Evolutionary conservation across 2,888 invertebrate species (phyloP).

Genomic region (Anaspis maculata): DNA sequence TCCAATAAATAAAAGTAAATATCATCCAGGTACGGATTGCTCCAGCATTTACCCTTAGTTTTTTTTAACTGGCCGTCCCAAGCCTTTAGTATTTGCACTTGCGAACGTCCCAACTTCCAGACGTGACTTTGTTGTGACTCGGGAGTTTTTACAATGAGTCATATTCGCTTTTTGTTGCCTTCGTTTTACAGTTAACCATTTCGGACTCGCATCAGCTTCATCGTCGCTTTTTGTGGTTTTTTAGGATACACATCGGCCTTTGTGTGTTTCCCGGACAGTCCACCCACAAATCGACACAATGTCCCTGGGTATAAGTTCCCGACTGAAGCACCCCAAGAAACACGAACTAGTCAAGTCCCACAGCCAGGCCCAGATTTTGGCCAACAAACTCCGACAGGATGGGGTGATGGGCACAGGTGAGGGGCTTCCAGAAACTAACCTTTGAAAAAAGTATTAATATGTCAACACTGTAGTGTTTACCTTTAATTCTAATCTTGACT

Average conservation of each 20-base stretch:
- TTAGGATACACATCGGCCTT: no score
- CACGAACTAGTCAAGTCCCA: constrained; percentile 39
- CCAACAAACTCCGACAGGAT: constrained; percentile 40
- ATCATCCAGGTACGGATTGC: neutral
- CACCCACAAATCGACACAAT: constrained; percentile 16
- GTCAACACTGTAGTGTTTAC: no score
- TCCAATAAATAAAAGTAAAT: constrained; percentile 14
- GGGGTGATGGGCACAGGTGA: constrained; percentile 40
- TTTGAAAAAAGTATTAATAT: no score
- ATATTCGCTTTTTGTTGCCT: constrained; percentile 21
- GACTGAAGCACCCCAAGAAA: constrained; percentile 38
- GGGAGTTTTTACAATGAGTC: constrained; percentile 28
- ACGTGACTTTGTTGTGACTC: neutral
- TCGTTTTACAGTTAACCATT: constrained; percentile 6
- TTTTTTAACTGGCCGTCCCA: no score
- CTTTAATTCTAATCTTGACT: no score
- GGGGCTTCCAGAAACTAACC: no score
- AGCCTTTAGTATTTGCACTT: no score
- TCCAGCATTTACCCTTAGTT: no score
- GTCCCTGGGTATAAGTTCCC: constrained; percentile 40
- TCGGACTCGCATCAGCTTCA: neutral
- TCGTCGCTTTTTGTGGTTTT: constrained; percentile 4
- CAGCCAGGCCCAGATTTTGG: constrained; percentile 40
- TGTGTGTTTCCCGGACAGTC: neutral
- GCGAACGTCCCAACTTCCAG: neutral